Conservation (phyloP, 2,888 invertebrate genomes). For the Mylabris sibirica region DNA sequence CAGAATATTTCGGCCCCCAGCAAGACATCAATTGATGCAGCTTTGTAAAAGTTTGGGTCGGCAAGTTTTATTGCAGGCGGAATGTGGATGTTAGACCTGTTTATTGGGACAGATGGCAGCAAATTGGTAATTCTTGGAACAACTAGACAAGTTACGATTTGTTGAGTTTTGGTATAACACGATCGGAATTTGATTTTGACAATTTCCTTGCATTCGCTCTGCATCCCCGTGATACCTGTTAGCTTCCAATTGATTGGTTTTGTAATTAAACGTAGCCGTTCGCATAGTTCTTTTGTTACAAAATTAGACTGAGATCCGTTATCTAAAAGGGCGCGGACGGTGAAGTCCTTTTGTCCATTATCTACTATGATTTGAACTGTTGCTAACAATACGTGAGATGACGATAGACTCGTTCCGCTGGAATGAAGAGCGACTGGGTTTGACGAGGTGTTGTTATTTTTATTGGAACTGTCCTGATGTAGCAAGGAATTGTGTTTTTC, state of each 20-base stretch:
- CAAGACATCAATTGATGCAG: background rate
- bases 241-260: background rate
- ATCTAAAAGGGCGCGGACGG: background rate
- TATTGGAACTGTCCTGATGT: slow-evolving; percentile 5
- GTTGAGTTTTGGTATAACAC: background rate
- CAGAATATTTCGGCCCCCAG: background rate
- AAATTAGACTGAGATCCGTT: background rate
- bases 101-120: background rate
- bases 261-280: background rate
- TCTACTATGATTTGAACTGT: background rate
- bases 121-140: background rate
- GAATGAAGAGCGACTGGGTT: background rate
- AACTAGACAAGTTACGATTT: background rate
- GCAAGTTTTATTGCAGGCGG: background rate
- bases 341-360: background rate
- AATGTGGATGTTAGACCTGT: background rate
- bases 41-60: background rate
- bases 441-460: background rate
- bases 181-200: background rate
- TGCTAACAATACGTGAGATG: background rate
- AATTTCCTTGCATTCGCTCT: background rate
- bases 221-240: background rate
- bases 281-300: background rate
- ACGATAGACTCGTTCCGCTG: background rate
- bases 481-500: slow-evolving; percentile 28